These are phyloP conservation scores for Lepus americanus DNA, from an alignment of 2,113 vertebrate genomes.

Conservation along the genomic window DNA sequence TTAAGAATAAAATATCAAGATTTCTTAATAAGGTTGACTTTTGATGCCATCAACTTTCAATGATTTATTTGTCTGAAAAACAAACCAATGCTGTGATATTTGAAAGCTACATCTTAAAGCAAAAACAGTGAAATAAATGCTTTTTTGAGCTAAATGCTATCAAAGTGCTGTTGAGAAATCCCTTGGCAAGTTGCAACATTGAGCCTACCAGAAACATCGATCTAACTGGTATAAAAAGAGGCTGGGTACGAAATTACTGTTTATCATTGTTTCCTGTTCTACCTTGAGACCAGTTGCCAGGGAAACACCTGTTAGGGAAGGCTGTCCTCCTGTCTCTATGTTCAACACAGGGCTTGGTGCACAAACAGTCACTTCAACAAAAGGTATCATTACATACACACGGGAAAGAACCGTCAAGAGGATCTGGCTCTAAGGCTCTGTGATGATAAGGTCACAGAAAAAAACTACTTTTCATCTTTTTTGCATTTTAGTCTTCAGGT, in stretches of 20 bases:
- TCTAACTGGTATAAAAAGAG: slow-evolving; percentile 58
- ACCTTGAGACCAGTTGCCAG: slow-evolving; percentile 78
- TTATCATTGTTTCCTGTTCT: slow-evolving; percentile 76
- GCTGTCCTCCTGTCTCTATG: slow-evolving; percentile 9
- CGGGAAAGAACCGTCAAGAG: background rate
- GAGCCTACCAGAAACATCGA: slow-evolving; percentile 60
- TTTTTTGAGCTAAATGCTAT: slow-evolving; percentile 56
- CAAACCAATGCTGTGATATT: background rate
- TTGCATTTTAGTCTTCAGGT: background rate
- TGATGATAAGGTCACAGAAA: background rate
- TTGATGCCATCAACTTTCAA: slow-evolving; percentile 1
- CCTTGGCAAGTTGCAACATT: slow-evolving; percentile 49
- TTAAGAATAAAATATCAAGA: background rate
- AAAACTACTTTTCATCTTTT: background rate
- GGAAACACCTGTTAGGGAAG: slow-evolving; percentile 78
- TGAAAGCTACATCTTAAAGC: slow-evolving; percentile 52
- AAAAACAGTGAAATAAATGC: background rate
- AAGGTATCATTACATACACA: background rate
- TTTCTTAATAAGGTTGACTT: slow-evolving; percentile 37
- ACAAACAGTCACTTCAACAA: slow-evolving; percentile 56
- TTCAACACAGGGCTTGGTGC: background rate
- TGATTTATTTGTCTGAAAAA: slow-evolving; percentile 51
- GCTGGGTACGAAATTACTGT: slow-evolving; percentile 70
- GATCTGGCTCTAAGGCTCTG: background rate
- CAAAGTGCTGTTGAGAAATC: slow-evolving; percentile 56